Conservation (phyloP, 2,888 invertebrate species). For the Steinernema hermaphroditum region DNA sequence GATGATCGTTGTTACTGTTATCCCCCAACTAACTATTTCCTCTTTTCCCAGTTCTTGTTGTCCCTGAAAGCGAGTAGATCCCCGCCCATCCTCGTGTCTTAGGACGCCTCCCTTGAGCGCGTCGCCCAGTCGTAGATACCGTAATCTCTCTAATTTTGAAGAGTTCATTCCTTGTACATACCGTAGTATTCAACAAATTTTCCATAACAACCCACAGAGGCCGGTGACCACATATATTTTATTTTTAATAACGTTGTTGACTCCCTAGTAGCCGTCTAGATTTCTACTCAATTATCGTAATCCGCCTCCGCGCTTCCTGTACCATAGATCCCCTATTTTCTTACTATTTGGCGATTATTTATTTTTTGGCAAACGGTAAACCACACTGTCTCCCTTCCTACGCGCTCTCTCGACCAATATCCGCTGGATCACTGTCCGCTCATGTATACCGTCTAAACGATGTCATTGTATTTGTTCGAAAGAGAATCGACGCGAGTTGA, state of each 20-base stretch:
- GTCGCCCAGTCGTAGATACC: slow-evolving; percentile 4
- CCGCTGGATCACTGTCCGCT: neutral
- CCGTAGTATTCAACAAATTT: neutral
- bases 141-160: neutral
- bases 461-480: neutral
- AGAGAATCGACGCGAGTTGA: neutral
- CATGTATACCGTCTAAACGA: neutral
- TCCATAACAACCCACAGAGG: slow-evolving; percentile 19
- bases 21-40: neutral
- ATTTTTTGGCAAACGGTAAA: neutral
- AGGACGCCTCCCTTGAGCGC: slow-evolving; percentile 3
- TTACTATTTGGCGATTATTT: slow-evolving; percentile 14
- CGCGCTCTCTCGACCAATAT: neutral
- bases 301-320: neutral
- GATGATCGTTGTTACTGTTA: neutral
- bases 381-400: neutral
- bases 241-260: slow-evolving; percentile 9
- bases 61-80: neutral
- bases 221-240: slow-evolving; percentile 1
- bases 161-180: slow-evolving; percentile 14
- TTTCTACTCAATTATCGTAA: neutral
- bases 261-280: slow-evolving; percentile 14
- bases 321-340: neutral
- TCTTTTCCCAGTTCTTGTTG: too few species aligned
- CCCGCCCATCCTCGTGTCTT: neutral